Conservation (phyloP, 2,888 invertebrate species). For the Andrena minutula region DNA sequence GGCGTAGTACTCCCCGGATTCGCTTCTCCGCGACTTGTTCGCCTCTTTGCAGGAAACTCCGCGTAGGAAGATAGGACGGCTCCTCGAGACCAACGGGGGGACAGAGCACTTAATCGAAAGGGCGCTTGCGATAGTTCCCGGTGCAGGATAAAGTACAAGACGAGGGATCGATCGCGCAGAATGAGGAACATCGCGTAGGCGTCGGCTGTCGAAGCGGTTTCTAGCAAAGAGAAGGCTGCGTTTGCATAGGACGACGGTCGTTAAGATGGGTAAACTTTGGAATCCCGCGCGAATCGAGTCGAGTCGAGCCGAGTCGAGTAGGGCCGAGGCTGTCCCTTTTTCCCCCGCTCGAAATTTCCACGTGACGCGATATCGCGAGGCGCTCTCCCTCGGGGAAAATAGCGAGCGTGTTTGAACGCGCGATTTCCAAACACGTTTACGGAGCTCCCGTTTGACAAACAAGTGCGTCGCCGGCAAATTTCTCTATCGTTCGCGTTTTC, state of each 20-base stretch:
- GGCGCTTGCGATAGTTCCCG: no score
- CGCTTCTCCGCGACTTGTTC: not conserved
- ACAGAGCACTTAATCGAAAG: no score
- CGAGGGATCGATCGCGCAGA: no score
- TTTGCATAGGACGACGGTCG: conserved; percentile 71
- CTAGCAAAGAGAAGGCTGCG: conserved; percentile 43
- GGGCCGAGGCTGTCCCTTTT: conserved; percentile 31
- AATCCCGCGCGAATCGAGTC: conserved; percentile 46
- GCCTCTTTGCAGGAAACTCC: no score
- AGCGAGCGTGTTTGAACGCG: conserved; percentile 41
- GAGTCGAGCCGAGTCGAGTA: conserved; percentile 16
- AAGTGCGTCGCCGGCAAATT: not conserved
- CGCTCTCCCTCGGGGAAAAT: conserved; percentile 10
- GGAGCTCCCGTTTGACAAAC: conserved; percentile 21
- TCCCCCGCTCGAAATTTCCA: conserved; percentile 32
- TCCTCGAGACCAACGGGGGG: no score
- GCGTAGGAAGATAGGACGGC: no score
- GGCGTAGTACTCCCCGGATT: not conserved
- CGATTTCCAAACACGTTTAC: conserved; percentile 38
- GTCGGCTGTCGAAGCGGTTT: conserved; percentile 11
- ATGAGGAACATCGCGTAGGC: not conserved
- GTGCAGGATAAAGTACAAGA: no score
- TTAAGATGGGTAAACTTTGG: conserved; percentile 68
- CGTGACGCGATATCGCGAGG: conserved; percentile 26
- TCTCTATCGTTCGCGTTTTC: conserved; percentile 12